phyloP scores from a whole-genome alignment of 2,888 invertebrate species.

The Daptonema setosum region DNA sequence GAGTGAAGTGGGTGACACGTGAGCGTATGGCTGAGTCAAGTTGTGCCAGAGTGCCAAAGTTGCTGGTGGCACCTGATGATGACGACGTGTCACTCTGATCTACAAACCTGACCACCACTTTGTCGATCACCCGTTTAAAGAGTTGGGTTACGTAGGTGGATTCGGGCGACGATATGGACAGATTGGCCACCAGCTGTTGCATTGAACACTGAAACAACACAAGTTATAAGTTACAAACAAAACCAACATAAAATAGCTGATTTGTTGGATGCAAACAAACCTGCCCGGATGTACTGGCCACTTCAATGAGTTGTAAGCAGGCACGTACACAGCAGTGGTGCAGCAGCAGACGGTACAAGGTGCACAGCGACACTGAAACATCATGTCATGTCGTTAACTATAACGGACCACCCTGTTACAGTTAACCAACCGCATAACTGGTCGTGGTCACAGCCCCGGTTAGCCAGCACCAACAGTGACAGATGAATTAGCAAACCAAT shows the following conservation, averaged over 20 bases:
- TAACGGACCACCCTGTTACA: neutral
- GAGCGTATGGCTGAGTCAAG: neutral
- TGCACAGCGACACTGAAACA: neutral
- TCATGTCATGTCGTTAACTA: neutral
- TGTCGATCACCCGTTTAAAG: neutral
- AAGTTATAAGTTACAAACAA: too few relatives aligned
- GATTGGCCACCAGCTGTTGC: neutral
- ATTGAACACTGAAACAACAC: too few relatives aligned
- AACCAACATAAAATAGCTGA: too few relatives aligned
- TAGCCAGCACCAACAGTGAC: neutral
- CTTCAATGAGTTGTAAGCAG: neutral
- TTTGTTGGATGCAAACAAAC: too few relatives aligned
- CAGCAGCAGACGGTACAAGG: neutral
- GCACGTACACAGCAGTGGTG: neutral
- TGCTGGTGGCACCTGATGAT: too few relatives aligned
- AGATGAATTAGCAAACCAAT: neutral
- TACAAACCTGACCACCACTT: too few relatives aligned
- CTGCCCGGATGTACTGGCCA: neutral
- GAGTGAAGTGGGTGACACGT: neutral
- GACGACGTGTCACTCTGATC: too few relatives aligned
- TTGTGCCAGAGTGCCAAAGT: too few relatives aligned
- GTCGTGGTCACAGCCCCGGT: neutral
- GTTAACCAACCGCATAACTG: neutral
- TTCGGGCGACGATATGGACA: neutral
- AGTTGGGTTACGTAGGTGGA: neutral